Conservation (phyloP, 1,140 invertebrate genomes). For the Ostrea edulis region DNA sequence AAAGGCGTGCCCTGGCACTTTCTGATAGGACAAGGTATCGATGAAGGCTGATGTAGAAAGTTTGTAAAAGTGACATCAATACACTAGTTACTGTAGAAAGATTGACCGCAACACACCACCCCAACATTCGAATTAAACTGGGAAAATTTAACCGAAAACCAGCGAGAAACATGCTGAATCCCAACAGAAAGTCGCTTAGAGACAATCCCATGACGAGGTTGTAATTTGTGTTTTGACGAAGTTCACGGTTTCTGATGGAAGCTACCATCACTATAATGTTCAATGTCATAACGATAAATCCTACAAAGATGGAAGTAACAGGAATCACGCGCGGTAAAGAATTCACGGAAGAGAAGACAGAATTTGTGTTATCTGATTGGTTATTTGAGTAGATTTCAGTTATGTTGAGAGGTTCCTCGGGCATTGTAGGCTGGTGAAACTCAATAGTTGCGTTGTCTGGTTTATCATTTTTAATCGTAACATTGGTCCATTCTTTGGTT, state of each 20-base stretch:
- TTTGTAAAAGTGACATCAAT: not conserved
- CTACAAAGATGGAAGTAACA: not conserved
- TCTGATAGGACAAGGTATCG: not conserved
- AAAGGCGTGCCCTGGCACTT: not conserved
- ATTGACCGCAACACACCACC: not conserved
- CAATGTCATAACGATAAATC: not conserved
- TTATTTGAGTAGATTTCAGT: not conserved
- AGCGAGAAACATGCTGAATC: not conserved
- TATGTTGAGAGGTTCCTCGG: not conserved
- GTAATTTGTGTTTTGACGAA: not conserved
- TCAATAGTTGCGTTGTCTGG: not conserved
- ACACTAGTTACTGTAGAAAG: not conserved
- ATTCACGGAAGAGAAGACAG: not conserved
- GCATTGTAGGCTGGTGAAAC: not conserved
- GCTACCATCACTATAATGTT: not conserved
- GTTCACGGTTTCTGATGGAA: not conserved
- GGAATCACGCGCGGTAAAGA: not conserved
- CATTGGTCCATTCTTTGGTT: too few relatives aligned
- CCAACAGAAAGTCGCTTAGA: not conserved
- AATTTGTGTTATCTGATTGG: not conserved
- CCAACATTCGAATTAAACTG: not conserved
- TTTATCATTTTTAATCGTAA: too few relatives aligned
- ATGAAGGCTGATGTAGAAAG: not conserved
- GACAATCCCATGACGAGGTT: slow-evolving; percentile 7
- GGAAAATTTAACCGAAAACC: not conserved